Evolutionary conservation across 2,888 invertebrate genomes (phyloP), one percentile per base, ranked within the genome.

Genomic region (Choreutis nemorana): DNA sequence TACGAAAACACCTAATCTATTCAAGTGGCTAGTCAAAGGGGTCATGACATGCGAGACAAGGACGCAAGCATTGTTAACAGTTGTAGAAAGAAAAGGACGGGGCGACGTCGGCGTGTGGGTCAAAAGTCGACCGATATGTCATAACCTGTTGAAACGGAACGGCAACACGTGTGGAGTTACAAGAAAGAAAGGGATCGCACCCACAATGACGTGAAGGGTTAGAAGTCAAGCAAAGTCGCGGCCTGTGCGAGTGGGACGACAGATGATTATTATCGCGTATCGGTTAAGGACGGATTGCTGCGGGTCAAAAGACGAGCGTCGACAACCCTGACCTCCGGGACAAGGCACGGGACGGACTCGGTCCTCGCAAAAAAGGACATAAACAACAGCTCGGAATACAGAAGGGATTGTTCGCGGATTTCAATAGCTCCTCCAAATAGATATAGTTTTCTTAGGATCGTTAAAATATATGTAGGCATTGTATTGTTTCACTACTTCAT

Each of bases 1-100:
- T 60, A 68, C 68, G 64, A 78, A 77, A 75, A 75, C 75, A 75
- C 72, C 66, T 75, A 78, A 78, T 78, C 77, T 77, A 78, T 77
- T 78, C 73, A 71, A 68, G 64, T 67, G 66, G 68, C 71, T 72
- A 75, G 73, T 55, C 59, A 58, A 52, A 61, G 47, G 68, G 77
- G 77, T 75, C 77, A 66, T 43, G 71, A 71, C 73, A 66, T 44
- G 55, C 42, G 48, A 37, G 62, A 77, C 47, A 56, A 59, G 55
- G 70, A 73, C 50, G 46, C 37, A 41, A 30, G 47, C 53, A 68
- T 44, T 34, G 44, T 37, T 48, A 50, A 55, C 43, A 48, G 40
- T 34, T 26, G 23, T 49, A 33, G 66, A 51, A 48, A 56, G 59
- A 71, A 57, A 48, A 53, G 56, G 68, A 71, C 50, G 42, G 59